Conservation (phyloP, 2,888 invertebrate species). For the Dolichomitus sp. region DNA sequence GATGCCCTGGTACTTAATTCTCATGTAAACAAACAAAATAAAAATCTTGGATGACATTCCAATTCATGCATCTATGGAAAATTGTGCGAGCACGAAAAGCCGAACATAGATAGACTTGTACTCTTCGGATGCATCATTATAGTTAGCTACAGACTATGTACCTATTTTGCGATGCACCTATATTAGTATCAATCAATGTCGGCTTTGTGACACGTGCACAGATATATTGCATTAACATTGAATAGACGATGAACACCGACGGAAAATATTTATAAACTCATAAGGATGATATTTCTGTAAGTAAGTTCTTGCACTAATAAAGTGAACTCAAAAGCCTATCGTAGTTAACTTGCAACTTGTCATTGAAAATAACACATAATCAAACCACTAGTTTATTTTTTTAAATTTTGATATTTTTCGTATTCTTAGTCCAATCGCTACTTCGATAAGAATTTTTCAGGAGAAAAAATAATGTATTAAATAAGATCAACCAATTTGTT, state of each 20-base stretch:
- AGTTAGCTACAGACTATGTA: conserved; percentile 28
- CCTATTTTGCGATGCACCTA: conserved; percentile 14
- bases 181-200: conserved; percentile 2
- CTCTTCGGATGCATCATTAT: conserved; percentile 3
- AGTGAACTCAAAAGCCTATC: neutral
- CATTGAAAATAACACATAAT: neutral
- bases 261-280: conserved; percentile 10
- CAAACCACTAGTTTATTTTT: neutral
- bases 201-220: conserved; percentile 28
- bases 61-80: neutral
- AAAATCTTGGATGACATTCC: neutral
- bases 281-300: conserved; percentile 10
- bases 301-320: neutral
- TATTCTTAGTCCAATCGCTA: neutral
- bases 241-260: conserved; percentile 17
- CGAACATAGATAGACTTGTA: conserved; percentile 1
- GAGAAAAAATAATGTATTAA: too few species aligned
- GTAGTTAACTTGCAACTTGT: neutral
- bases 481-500: too few species aligned
- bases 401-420: neutral
- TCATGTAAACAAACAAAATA: neutral
- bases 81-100: neutral
- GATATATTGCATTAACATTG: conserved; percentile 14
- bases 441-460: neutral
- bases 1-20: neutral